Base-by-base conservation (phyloP, 2,113 vertebrate genomes). In the Engraulis encrasicolus region DNA sequence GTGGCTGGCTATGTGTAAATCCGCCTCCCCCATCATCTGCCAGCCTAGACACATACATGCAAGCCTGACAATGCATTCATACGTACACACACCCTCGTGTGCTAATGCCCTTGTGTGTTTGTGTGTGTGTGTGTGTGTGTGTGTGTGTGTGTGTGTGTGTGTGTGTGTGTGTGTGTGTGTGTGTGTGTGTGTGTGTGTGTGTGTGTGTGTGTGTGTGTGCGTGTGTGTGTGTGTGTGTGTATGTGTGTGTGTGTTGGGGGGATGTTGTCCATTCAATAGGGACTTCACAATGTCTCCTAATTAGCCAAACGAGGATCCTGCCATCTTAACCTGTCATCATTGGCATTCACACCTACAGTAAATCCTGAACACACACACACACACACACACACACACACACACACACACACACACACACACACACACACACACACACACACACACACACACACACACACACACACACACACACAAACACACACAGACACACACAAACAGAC, bases 1-100 rank as follows among this genome's bases (percentile, higher is more conserved):
- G n/a, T n/a, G n/a, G 91, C 88, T 85, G 45, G 87, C 84, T 80
- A 89, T 84, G 86, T 82, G 78, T 88, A 87, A 92, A 92, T 91
- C 91, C 86, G 84, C 89, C 88, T 85, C 86, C 79, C 87, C 86
- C 88, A 87, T 91, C 89, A 85, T 89, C 87, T 91, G 45, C 40
- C 40, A 45, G 40, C n/a, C n/a, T n/a, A 45, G 50, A 50, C 84
- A 9, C 87, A 91, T 90, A 86, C 49, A 84, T 89, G 86, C 84
- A 86, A 83, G 88, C 89, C 88, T 86, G 85, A 89, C 78, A 81
- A 89, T 49, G 85, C 84, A 87, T 92, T 89, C 89, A 89, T 45
- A 45, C 40, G 40, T 9, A 45, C 86, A n/a, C 87, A 82, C 87
- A 81, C 79, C 40, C 74, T 85, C 85, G 84, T 86, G 85, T 81